Evolutionary conservation across 1,140 invertebrate species (phyloP), one percentile per base, ranked within the genome.

Genomic region (Orussus abietinus): DNA sequence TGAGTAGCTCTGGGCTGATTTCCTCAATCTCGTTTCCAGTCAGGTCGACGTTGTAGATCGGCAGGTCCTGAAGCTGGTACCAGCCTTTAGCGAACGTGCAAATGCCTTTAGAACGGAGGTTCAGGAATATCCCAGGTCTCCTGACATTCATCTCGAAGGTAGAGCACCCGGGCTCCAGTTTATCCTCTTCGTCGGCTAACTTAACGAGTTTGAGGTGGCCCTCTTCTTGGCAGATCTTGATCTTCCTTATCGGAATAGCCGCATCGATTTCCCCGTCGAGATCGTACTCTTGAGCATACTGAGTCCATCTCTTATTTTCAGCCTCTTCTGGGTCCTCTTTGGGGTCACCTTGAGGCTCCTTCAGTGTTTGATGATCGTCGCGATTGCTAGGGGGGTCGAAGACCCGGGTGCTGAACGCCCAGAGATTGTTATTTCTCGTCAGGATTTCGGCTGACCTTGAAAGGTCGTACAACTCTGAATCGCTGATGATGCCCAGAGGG

Each of bases 41-140:
- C 3, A 64, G 20, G 14, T 57, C 56, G 4, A 61, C 10, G 3
- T 47, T 39, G 4, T n/a, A 18, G 1, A 62, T 34, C 1, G 41
- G 19, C 18, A 51, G 5, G 2, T 29, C 38, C 1, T 37, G 35
- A 1, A 62, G n/a, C 5, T 47, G 47, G 22, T 59, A 64, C 62
- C 62, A 64, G 5, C 47, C 51, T n/a, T 48, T 44, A 5, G 53
- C 47, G 21, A 64, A 63, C n/a, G 38, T 49, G 12, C 34, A 39
- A 4, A 64, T 54, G 1, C 41, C 42, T 5, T 47, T 11, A 15
- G 38, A 26, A 5, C 28, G 34, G 7, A 64, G 49, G 6, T 26
- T 45, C 3, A n/a, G n/a, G n/a, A n/a, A n/a, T n/a, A 64, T 18
- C 3, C 22, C 17, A 5, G 34, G 30, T 29, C 14, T 35, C 3